A percentile compares a stretch with the other conserved stretches of the same genome.
These are phyloP conservation scores for Marmota flaviventris DNA, from an alignment of 2,113 vertebrate species.

Conservation along the genomic window DNA sequence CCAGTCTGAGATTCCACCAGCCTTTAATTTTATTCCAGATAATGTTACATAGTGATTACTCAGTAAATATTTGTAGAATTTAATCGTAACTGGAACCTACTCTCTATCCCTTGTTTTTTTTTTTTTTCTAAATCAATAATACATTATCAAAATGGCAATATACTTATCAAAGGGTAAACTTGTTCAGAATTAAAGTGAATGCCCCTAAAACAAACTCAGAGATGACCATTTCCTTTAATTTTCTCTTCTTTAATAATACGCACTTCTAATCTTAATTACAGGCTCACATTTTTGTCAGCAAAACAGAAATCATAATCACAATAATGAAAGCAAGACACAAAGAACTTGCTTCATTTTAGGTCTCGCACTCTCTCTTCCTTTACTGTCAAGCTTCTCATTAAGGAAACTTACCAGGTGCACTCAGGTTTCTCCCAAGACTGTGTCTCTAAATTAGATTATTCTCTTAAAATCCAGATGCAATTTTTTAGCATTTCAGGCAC, in stretches of 20 bases:
- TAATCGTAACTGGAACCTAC: constrained; percentile 42
- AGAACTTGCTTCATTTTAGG: neutral
- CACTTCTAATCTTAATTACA: neutral
- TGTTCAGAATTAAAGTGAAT: constrained; percentile 15
- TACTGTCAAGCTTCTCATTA: neutral
- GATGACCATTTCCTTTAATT: constrained; percentile 14
- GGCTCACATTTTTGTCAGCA: neutral
- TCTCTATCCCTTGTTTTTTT: neutral
- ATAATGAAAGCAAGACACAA: neutral
- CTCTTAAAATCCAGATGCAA: neutral
- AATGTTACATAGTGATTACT: constrained; percentile 34
- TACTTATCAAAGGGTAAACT: constrained; percentile 21
- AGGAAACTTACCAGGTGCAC: neutral
- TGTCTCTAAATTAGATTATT: neutral
- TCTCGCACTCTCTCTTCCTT: neutral
- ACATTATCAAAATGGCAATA: constrained; percentile 2
- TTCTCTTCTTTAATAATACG: neutral
- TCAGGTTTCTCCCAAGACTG: neutral
- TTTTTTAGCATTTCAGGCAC: neutral
- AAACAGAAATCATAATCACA: neutral
- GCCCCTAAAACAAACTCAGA: neutral
- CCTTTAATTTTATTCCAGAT: constrained; percentile 39
- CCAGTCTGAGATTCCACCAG: neutral
- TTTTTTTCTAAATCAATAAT: constrained; percentile 51
- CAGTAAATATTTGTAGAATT: constrained; percentile 37